Conservation (phyloP, 2,113 vertebrate species). For the Phrynosoma blainvillii region DNA sequence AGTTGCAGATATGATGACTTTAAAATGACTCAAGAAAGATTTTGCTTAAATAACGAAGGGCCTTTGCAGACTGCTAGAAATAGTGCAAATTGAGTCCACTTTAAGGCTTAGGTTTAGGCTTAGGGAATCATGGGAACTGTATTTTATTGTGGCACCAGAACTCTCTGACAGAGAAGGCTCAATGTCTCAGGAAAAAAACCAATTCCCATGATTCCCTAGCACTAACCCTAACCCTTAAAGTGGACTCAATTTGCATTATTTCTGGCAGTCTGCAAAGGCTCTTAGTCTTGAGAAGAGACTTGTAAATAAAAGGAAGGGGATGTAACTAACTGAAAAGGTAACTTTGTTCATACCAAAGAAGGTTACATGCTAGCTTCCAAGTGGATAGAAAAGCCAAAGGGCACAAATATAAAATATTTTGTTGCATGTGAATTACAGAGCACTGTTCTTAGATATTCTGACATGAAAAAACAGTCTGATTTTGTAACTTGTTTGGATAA, state of each 20-base stretch:
- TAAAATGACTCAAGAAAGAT: neutral
- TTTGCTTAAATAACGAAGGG: neutral
- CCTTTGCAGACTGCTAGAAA: too few species aligned
- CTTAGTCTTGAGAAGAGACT: neutral
- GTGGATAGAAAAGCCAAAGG: neutral
- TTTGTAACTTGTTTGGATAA: neutral
- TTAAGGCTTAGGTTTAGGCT: too few species aligned
- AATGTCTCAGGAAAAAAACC: too few species aligned
- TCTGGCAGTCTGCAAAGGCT: too few species aligned
- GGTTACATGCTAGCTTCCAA: neutral
- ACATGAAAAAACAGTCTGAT: neutral
- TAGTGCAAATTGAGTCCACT: too few species aligned
- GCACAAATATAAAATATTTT: neutral
- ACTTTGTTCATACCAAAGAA: neutral
- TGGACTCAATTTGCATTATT: too few species aligned
- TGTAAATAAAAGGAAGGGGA: neutral
- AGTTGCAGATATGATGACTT: neutral
- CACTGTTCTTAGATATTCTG: neutral
- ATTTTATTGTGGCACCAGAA: too few species aligned
- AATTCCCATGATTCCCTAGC: too few species aligned
- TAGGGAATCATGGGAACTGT: too few species aligned
- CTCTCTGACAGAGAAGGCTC: too few species aligned
- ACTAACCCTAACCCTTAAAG: too few species aligned
- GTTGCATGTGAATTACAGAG: neutral
- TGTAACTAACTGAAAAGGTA: neutral